Base-by-base conservation (phyloP, 1,140 invertebrate genomes). In the Rhyacophila brunnea region DNA sequence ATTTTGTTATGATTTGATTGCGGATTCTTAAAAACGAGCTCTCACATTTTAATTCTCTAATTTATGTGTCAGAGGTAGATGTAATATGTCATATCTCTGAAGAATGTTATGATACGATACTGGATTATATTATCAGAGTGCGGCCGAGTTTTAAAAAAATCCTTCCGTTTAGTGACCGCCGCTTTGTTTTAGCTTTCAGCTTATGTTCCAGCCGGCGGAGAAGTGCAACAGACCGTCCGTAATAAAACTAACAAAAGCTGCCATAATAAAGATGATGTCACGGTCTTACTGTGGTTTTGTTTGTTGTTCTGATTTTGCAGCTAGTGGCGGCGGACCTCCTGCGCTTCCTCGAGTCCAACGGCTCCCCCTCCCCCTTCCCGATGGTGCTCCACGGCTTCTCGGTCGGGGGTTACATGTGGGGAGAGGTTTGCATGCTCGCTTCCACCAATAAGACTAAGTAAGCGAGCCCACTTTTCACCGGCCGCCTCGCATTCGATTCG, bases 381-480 rank as follows among this genome's bases (percentile, higher is more conserved):
- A 77, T 92, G 45, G 68, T 94, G 4, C 68, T 95, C 11, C 92
- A 96, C 74, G 93, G 91, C 1, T 95, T 96, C 75, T 94, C 91
- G 0, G 90, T 95, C 0, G 93, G 87, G 6, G 93, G 86, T 11
- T 95, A 95, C 72, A 75, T 95, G 57, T 90, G 88, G 84, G 89
- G 90, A 6, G 92, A 95, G 74, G 50, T 79, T 1, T 81, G 86
- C 34, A 81, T 91, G 57, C 70, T 73, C 11, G 70, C 70, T 49
- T 73, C 74, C 65, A 67, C 68, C 28, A 69, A 79, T 55, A 69
- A 67, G 50, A 62, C 74, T 6, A 58, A 66, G 77, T 78, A 53
- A 71, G 72, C 69, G 6, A n/a, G 35, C 17, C 15, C 18, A 14
- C 11, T 51, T 15, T 7, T 49, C 14, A 6, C 11, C 48, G 36